Percentiles rank a stretch among this genome's conserved stretches.
Conservation (phyloP, 2,888 invertebrate genomes). For the Metallyticus violacea region DNA sequence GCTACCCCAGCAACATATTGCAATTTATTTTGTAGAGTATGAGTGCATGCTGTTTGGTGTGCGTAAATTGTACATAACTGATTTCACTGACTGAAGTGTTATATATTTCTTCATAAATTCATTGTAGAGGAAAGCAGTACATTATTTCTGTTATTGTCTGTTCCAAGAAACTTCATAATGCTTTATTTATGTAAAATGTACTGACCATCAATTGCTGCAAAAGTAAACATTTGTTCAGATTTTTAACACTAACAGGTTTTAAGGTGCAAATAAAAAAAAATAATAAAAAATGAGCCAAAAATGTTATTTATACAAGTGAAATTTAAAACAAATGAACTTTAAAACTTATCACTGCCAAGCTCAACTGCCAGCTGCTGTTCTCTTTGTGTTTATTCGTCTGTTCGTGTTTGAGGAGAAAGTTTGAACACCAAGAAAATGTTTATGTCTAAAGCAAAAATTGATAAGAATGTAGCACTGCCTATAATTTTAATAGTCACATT, state of each 20-base stretch:
- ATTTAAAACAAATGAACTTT: neutral
- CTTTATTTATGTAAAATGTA: neutral
- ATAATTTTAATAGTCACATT: neutral
- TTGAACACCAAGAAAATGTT: neutral
- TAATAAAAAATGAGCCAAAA: neutral
- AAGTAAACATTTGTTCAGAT: neutral
- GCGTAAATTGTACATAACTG: neutral
- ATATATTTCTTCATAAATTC: neutral
- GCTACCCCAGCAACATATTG: neutral
- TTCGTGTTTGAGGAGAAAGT: neutral
- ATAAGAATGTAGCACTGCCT: neutral
- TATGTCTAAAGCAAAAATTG: too few species aligned
- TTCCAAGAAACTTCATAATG: neutral
- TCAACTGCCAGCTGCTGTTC: slow-evolving; percentile 2
- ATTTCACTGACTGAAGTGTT: neutral
- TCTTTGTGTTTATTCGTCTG: neutral
- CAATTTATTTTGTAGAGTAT: neutral
- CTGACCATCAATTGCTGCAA: neutral
- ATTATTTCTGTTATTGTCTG: neutral
- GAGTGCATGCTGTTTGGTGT: neutral
- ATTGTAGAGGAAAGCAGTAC: neutral
- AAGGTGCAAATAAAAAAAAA: neutral
- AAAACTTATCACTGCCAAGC: slow-evolving; percentile 12
- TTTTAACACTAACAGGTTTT: neutral
- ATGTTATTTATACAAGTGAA: neutral